Evolutionary conservation across 2,797 vertebrate genomes (phyloP), one percentile per base, ranked within the genome.

Genomic region (Sebastes hubbsi): DNA sequence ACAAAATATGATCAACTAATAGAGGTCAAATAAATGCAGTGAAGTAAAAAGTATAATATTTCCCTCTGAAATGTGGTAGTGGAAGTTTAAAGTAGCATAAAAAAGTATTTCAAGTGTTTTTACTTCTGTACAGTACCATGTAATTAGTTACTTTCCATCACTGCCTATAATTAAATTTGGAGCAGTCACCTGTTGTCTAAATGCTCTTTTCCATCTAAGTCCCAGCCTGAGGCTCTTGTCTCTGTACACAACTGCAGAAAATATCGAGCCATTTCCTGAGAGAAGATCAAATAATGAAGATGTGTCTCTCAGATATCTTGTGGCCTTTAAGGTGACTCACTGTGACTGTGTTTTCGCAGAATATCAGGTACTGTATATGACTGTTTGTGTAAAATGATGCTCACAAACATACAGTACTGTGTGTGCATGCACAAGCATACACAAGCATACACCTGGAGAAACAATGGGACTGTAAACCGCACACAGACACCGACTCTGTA

Each of bases 231-330:
- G 88, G 91, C 85, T 24, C 75, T 81, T 58, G 78, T 63, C 22
- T 85, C 72, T 62, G 71, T 56, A 49, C 66, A 80, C 74, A 78
- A 84, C 70, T 58, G 20, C 78, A 87, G 74, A 86, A 86, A 80
- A 82, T 67, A 87, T 72, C 4, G 14, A 62, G 27, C 82, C 85
- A 87, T 90, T 83, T 90, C 63, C 87, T 61, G 73, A 74, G 70
- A 84, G 84, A 63, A 90, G 71, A 93, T 93, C 76, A 80, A 87
- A 93, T 89, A 79, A 91, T 62, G 36, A 80, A 89, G 89, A 91
- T 93, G 64, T 54, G 65, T 60, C 75, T 59, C 65, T 62, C 16
- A 77, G 90, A 90, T 92, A 88, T 71, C 38, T 58, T 4, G 2
- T 72, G 62, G 69, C 38, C 67, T 84, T 78, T 81, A 82, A 89